Conservation (phyloP, 2,888 invertebrate genomes). For the Amphipoea oculea region DNA sequence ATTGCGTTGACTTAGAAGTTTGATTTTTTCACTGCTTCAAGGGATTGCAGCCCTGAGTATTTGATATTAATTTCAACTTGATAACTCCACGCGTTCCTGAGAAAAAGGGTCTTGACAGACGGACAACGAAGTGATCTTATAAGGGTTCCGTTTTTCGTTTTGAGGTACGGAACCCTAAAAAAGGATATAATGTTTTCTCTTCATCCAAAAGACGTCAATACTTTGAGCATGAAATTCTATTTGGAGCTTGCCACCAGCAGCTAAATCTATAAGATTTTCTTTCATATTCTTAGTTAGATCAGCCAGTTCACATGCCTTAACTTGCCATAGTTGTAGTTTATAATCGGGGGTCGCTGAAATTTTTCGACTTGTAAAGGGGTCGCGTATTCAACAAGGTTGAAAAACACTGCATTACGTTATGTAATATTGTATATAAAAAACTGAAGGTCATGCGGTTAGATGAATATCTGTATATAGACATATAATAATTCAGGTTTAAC, state of each 20-base stretch:
- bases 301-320: not conserved
- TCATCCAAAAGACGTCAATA: no score
- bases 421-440: constrained; percentile 54
- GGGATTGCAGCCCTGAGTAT: no score
- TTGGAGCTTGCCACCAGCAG: not conserved
- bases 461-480: constrained; percentile 55
- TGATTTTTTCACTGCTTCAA: no score
- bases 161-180: not conserved
- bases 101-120: no score
- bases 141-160: no score
- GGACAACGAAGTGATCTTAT: no score
- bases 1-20: no score
- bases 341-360: not conserved
- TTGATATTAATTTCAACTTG: no score
- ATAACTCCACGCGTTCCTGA: no score
- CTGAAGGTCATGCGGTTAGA: constrained; percentile 55
- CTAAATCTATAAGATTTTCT: not conserved
- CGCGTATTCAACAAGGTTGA: not conserved
- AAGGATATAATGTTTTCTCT: not conserved
- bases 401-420: constrained; percentile 20
- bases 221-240: no score
- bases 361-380: not conserved
- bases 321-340: not conserved
- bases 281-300: not conserved
- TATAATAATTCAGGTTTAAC: constrained; percentile 59